Percentiles rank a stretch among this genome's conserved stretches.
phyloP scores from a whole-genome alignment of 2,888 invertebrate species.

The Thera obeliscata region DNA sequence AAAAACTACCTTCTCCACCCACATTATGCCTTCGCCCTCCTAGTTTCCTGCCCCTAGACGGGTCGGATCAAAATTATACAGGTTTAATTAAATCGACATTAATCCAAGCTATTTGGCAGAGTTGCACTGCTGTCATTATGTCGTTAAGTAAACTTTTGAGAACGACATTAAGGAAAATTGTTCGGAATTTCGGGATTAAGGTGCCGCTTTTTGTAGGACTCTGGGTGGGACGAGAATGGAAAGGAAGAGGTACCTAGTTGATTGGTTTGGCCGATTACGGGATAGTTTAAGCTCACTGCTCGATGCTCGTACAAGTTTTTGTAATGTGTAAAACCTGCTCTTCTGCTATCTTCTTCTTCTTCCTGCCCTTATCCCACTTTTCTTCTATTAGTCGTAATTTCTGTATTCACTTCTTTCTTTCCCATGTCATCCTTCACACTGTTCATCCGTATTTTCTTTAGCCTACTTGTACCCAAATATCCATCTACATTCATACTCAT shows the following conservation, averaged over 20 bases:
- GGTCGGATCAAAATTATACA: constrained; percentile 75
- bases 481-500: too few relatives aligned
- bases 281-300: not conserved
- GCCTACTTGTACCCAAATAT: too few relatives aligned
- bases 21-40: constrained; percentile 36
- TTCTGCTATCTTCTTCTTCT: too few relatives aligned
- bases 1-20: constrained; percentile 41
- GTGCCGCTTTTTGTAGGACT: constrained; percentile 44
- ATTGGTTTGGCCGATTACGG: not conserved
- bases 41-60: constrained; percentile 49
- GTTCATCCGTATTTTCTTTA: too few relatives aligned
- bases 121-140: constrained; percentile 76
- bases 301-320: not conserved
- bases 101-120: constrained; percentile 74
- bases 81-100: constrained; percentile 83
- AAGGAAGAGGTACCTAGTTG: constrained; percentile 10
- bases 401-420: too few relatives aligned
- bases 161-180: constrained; percentile 61
- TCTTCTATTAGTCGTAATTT: too few relatives aligned
- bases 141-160: constrained; percentile 72
- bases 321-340: not conserved
- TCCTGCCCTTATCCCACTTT: too few relatives aligned
- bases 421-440: too few relatives aligned
- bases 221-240: constrained; percentile 25
- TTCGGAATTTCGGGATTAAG: constrained; percentile 60